Evolutionary conservation across 1,140 invertebrate species (phyloP), one percentile per base, ranked within the genome.

Genomic region (Aphelenchoides besseyi): DNA sequence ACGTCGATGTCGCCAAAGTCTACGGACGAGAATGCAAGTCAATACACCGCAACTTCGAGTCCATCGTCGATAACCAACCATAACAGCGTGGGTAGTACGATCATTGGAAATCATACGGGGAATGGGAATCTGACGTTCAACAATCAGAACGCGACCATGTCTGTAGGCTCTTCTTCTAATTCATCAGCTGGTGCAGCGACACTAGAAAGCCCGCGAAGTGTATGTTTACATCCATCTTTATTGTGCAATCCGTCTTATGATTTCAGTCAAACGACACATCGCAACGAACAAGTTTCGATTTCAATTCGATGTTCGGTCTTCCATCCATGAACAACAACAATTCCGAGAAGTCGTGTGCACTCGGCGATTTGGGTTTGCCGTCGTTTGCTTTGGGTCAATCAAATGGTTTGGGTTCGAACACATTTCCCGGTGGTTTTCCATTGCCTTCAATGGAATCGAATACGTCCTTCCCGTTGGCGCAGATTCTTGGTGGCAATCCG

Each of bases 1-100:
- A 57, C 69, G 26, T 73, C 71, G 28, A 16, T 59, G 8, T 73
- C 71, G 18, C 71, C 71, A 8, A 73, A 73, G 52, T 73, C 71
- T 32, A 48, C 70, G 18, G 70, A 73, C 35, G 37, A 57, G 23
- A 71, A 73, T 35, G 37, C 29, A 30, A 71, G 71, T 64, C 37
- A 41, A 28, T 33, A 29, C 33, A 71, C 68, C 9, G 55, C 71
- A 16, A 72, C 71, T n/a, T 73, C 68, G 23, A 73, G 71, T 59
- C 71, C 71, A 16, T 72, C 71, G 16, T 75, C 71, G 23, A 73
- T 71, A 28, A 54, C 26, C 48, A 69, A 66, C 53, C 32, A 59
- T 28, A 69, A 69, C 37, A 61, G 37, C 28, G 26, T 30, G 23
- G 62, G 29, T 18, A 16, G 35, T n/a, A 1, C 1, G 12, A 30